Conservation (phyloP, 1,140 invertebrate genomes). For the Sarcophaga peregrina region DNA sequence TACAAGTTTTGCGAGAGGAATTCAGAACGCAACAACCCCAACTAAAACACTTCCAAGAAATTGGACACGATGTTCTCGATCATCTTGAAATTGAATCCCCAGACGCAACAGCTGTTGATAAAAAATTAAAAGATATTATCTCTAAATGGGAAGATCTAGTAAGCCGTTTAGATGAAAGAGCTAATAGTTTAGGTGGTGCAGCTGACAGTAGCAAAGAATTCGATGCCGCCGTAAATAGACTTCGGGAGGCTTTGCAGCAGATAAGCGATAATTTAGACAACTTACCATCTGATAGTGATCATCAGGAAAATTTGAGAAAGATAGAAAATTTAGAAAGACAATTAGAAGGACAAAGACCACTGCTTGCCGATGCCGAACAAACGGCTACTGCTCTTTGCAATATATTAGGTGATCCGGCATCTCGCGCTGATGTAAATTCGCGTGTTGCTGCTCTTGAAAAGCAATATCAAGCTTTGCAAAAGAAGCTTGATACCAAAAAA, state of each 20-base stretch:
- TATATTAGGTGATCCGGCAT: constrained; percentile 90
- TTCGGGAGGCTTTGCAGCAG: constrained; percentile 83
- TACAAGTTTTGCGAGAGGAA: constrained; percentile 92
- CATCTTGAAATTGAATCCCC: constrained; percentile 77
- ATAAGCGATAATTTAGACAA: constrained; percentile 89
- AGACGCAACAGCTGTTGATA: constrained; percentile 78
- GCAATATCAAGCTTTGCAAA: constrained; percentile 85
- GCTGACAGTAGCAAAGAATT: constrained; percentile 91
- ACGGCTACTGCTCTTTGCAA: constrained; percentile 87
- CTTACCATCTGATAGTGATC: constrained; percentile 82
- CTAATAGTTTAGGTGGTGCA: constrained; percentile 85
- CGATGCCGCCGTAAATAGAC: constrained; percentile 82
- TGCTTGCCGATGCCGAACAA: constrained; percentile 88
- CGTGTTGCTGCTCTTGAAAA: constrained; percentile 86
- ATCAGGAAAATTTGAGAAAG: constrained; percentile 87
- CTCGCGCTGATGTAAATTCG: constrained; percentile 88
- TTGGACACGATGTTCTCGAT: constrained; percentile 81
- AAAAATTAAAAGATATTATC: constrained; percentile 75
- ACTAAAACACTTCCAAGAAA: constrained; percentile 84
- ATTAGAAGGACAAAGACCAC: constrained; percentile 85
- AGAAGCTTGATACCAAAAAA: constrained; percentile 89
- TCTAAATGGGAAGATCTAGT: constrained; percentile 83
- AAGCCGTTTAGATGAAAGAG: constrained; percentile 82
- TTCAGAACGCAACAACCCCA: constrained; percentile 91
- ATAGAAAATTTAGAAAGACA: constrained; percentile 88